Conservation (phyloP, 2,888 invertebrate genomes). For the Idaea dimidiata region DNA sequence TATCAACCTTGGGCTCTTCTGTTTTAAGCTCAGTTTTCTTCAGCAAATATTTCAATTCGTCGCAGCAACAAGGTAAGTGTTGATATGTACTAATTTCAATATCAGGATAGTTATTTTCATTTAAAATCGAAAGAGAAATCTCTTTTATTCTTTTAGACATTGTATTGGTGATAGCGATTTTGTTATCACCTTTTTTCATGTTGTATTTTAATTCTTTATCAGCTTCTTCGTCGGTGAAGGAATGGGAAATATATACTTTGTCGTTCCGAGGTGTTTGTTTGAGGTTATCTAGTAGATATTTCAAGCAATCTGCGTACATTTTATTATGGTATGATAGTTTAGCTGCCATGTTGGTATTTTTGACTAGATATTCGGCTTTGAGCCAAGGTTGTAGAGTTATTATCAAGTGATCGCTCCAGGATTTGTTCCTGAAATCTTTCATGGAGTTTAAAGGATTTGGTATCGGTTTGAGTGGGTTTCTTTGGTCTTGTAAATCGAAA, state of each 20-base stretch:
- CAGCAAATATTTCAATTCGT: conserved; percentile 54
- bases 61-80: conserved; percentile 62
- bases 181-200: conserved; percentile 50
- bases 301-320: conserved; percentile 58
- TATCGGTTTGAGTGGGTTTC: conserved; percentile 53
- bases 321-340: conserved; percentile 64
- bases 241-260: conserved; percentile 52
- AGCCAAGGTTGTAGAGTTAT: conserved; percentile 63
- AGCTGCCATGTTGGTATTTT: conserved; percentile 65
- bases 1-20: conserved; percentile 35
- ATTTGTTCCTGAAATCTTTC: conserved; percentile 60
- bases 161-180: conserved; percentile 54
- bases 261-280: conserved; percentile 41
- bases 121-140: conserved; percentile 61
- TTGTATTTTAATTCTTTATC: conserved; percentile 24
- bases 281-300: conserved; percentile 52
- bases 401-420: conserved; percentile 67
- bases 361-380: conserved; percentile 46
- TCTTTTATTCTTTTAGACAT: conserved; percentile 70
- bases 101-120: conserved; percentile 57
- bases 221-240: conserved; percentile 26
- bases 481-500: conserved; percentile 54
- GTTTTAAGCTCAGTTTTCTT: conserved; percentile 24
- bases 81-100: conserved; percentile 48
- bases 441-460: conserved; percentile 55